A percentile compares a stretch with the other conserved stretches of the same genome.
These are phyloP conservation scores for Drosophila helvetica DNA, from an alignment of 2,888 invertebrate species.

Conservation along the genomic window DNA sequence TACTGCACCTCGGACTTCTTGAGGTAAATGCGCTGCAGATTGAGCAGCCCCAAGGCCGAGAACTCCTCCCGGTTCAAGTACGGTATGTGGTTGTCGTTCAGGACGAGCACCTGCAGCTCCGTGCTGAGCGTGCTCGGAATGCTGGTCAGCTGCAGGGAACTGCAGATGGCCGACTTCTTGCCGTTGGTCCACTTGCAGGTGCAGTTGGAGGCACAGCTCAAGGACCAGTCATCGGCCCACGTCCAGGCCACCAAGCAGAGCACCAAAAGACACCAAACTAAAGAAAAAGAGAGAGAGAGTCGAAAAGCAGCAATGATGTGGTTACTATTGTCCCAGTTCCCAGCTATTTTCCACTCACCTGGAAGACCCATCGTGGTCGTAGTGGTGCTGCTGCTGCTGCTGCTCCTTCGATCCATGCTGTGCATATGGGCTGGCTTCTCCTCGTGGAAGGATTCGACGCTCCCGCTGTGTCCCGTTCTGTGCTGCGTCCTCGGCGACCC, in stretches of 20 bases:
- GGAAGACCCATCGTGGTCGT: conserved; percentile 47
- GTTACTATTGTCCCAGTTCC: too few species aligned
- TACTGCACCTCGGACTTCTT: conserved; percentile 90
- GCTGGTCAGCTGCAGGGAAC: conserved; percentile 90
- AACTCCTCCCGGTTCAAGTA: conserved; percentile 91
- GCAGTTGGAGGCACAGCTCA: conserved; percentile 92
- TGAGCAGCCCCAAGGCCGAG: conserved; percentile 90
- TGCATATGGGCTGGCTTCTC: conserved; percentile 39
- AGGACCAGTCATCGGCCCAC: conserved; percentile 90
- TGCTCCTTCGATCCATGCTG: conserved; percentile 51
- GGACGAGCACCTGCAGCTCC: conserved; percentile 91
- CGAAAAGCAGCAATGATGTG: too few species aligned
- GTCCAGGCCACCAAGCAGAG: conserved; percentile 56
- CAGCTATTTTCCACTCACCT: conserved; percentile 38
- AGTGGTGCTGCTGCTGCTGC: neutral
- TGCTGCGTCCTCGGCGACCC: conserved; percentile 36
- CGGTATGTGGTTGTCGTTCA: conserved; percentile 91
- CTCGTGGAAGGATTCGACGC: neutral
- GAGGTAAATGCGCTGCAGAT: conserved; percentile 93
- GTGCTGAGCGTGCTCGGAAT: conserved; percentile 89
- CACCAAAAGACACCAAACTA: conserved; percentile 55
- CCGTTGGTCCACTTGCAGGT: conserved; percentile 96
- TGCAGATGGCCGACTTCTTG: conserved; percentile 94
- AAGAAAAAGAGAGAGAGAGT: conserved; percentile 29
- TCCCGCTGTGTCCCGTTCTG: neutral